Evolutionary conservation across 2,797 vertebrate genomes (phyloP).

Genomic region (Distichodus sexfasciatus): DNA sequence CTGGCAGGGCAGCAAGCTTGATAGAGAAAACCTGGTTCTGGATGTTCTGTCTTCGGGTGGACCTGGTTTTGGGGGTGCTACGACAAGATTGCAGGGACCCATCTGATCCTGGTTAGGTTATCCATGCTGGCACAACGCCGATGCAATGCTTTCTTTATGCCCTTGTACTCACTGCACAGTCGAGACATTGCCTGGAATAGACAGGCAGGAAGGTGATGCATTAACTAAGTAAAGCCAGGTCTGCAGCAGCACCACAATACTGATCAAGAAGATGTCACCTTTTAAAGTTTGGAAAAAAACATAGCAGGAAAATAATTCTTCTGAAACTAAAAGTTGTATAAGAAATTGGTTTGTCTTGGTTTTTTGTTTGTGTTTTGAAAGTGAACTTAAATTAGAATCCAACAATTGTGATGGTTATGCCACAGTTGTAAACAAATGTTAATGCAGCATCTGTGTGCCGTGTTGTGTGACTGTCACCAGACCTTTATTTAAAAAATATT

Average conservation of each 20-base stretch:
- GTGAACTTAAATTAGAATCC: too few relatives aligned
- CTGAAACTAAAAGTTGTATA: too few relatives aligned
- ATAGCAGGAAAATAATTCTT: too few relatives aligned
- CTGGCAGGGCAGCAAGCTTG: not conserved
- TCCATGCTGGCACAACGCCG: conserved; percentile 90
- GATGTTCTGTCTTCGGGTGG: not conserved
- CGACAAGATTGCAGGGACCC: conserved; percentile 93
- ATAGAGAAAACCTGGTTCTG: not conserved
- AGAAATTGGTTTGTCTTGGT: not conserved
- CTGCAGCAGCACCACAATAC: too few relatives aligned
- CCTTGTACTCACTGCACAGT: conserved; percentile 91
- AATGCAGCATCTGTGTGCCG: too few relatives aligned
- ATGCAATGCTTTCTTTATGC: conserved; percentile 84
- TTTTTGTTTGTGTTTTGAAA: not conserved
- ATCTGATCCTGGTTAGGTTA: conserved; percentile 86
- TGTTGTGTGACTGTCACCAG: too few relatives aligned
- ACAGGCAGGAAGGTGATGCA: not conserved
- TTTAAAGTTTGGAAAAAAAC: too few relatives aligned
- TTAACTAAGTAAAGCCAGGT: too few relatives aligned
- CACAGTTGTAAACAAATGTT: too few relatives aligned
- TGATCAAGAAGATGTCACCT: too few relatives aligned
- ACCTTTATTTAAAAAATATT: too few relatives aligned
- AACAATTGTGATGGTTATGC: too few relatives aligned
- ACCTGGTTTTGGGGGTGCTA: conserved; percentile 67
- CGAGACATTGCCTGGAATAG: conserved; percentile 85